Evolutionary conservation across 2,888 invertebrate genomes (phyloP), one percentile per base, ranked within the genome.

Genomic region (Ornithoptera alexandrae): DNA sequence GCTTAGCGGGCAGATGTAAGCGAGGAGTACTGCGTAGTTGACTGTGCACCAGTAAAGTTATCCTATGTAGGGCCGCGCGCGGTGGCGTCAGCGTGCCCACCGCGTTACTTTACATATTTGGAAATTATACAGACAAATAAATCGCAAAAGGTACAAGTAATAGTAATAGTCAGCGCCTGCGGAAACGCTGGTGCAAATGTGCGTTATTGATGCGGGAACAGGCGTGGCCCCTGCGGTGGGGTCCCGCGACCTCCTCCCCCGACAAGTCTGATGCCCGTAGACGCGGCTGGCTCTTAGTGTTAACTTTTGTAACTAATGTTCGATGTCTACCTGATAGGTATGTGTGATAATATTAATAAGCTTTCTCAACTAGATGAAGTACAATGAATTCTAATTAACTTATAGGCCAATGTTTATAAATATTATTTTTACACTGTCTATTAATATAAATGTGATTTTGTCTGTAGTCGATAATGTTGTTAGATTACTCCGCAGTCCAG

Each of bases 361-460:
- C 92, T 92, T 90, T 88, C 70, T 87, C 87, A 88, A 87, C 84
- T 91, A 91, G 89, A 84, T 86, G 81, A 84, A 89, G 87, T 90
- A 92, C 92, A 90, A 90, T 90, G 89, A 90, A 88, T 85, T 84
- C 80, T 82, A 85, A 88, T 79, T 84, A 82, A 88, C 84, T 84
- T 77, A 86, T 92, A 90, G 89, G 90, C 85, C 90, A 91, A 90
- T 87, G 85, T 91, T 90, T 89, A 87, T 87, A 87, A 88, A 88
- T 85, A 88, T 91, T 92, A 92, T 92, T 92, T 92, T 91, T 91
- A 92, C 92, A 92, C 90, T 87, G 86, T 91, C 87, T 92, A 85
- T 83, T 84, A 81, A 83, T 81, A 82, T 82, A 79, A 86, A 89
- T 89, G 90, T 90, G 87, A 90, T 89, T 88, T 89, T 86, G 87